Percentiles rank a stretch among this genome's conserved stretches.
phyloP scores from a whole-genome alignment of 1,140 invertebrate species.

The Drosophila mojavensis region DNA sequence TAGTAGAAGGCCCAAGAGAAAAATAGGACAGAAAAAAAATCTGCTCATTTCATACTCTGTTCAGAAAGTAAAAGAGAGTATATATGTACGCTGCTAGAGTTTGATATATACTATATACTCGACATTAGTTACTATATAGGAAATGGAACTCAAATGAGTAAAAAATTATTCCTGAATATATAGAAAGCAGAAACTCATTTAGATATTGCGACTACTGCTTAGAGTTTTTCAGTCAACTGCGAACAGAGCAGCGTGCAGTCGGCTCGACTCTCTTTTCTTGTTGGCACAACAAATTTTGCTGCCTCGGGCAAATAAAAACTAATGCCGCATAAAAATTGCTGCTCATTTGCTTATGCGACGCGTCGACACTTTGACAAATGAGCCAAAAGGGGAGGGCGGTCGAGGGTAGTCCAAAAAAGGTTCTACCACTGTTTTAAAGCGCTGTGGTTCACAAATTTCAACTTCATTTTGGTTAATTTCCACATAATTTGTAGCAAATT shows the following conservation, averaged over 20 bases:
- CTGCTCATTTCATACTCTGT: constrained; percentile 15
- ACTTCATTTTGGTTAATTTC: constrained; percentile 33
- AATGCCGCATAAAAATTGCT: constrained; percentile 71
- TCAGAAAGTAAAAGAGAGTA: not conserved
- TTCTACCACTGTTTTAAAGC: constrained; percentile 9
- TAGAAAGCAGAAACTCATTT: not conserved
- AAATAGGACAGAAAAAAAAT: not conserved
- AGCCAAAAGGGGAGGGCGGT: constrained; percentile 14
- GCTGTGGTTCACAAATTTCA: not conserved
- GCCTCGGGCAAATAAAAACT: constrained; percentile 55
- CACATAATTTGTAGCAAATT: constrained; percentile 61
- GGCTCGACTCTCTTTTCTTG: not conserved
- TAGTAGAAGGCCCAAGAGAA: constrained; percentile 32
- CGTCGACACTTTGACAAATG: constrained; percentile 65
- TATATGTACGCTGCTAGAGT: not conserved
- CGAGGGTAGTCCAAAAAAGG: constrained; percentile 1
- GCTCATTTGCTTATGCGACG: constrained; percentile 48
- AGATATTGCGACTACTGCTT: too few species aligned
- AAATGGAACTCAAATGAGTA: not conserved
- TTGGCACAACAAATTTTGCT: constrained; percentile 41
- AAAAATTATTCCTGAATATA: not conserved
- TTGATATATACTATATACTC: too few species aligned
- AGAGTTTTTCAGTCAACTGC: not conserved
- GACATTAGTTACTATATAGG: too few species aligned
- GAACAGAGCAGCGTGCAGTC: not conserved